Conservation (phyloP, 2,797 vertebrate genomes). For the Tenualosa ilisha region DNA sequence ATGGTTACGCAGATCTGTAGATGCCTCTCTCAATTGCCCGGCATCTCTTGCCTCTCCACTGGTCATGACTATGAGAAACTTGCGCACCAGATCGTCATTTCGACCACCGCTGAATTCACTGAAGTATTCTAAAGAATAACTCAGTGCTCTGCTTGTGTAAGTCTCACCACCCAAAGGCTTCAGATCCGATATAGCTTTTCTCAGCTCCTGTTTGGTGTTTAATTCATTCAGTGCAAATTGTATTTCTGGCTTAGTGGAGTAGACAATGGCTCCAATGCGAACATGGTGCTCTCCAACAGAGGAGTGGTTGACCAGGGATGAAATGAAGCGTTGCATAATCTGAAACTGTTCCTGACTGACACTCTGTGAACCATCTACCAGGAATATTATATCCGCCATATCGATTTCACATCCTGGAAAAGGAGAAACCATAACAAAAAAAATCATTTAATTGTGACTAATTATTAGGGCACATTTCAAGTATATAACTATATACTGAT, state of each 20-base stretch:
- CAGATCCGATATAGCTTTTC: conserved; percentile 64
- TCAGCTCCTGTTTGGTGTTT: conserved; percentile 58
- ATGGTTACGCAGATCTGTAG: conserved; percentile 54
- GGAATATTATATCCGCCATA: conserved; percentile 80
- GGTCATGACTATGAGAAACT: conserved; percentile 80
- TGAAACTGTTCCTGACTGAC: conserved; percentile 61
- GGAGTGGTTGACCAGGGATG: conserved; percentile 72
- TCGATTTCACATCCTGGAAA: conserved; percentile 42
- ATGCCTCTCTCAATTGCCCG: conserved; percentile 41
- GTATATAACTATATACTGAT: no score
- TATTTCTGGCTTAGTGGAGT: conserved; percentile 48
- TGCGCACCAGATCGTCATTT: conserved; percentile 54
- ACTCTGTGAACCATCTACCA: conserved; percentile 74
- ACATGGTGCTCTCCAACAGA: conserved; percentile 68
- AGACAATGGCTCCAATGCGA: conserved; percentile 74
- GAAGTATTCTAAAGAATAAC: conserved; percentile 67
- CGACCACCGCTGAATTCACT: conserved; percentile 62
- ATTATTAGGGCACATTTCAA: no score
- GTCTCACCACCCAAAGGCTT: conserved; percentile 50
- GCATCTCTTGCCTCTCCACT: conserved; percentile 71
- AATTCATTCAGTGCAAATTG: conserved; percentile 66
- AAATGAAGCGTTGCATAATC: conserved; percentile 77
- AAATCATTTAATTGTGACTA: no score
- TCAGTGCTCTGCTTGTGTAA: conserved; percentile 71
- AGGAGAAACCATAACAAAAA: neutral